phyloP scores from a whole-genome alignment of 2,797 vertebrate genomes.

The Knipowitschia caucasica region DNA sequence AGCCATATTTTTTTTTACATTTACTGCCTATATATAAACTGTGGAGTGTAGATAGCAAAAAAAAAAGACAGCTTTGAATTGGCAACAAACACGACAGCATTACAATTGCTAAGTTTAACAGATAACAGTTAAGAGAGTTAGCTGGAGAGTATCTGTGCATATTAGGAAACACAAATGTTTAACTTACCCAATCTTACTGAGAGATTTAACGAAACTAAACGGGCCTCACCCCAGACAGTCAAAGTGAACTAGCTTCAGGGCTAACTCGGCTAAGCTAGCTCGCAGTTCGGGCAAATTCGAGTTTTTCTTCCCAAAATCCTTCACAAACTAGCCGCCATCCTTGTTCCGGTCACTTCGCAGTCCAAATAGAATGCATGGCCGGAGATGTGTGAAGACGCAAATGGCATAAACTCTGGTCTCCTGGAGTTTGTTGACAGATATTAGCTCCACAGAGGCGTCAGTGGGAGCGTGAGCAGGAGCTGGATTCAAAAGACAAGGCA shows the following conservation, averaged over 20 bases:
- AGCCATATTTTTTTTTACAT: no score
- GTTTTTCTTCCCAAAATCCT: slow-evolving; percentile 11
- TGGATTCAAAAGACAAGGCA: slow-evolving; percentile 76
- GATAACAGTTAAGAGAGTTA: neutral
- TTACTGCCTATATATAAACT: no score
- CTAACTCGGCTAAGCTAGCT: slow-evolving; percentile 43
- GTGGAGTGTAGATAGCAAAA: no score
- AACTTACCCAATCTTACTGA: slow-evolving; percentile 39
- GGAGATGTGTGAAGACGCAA: neutral
- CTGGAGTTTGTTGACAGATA: slow-evolving; percentile 41
- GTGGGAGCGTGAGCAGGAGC: slow-evolving; percentile 16
- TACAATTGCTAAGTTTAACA: neutral
- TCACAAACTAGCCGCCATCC: slow-evolving; percentile 4
- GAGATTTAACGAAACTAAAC: neutral
- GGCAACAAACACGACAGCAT: neutral
- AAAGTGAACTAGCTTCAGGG: slow-evolving; percentile 10
- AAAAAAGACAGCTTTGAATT: no score
- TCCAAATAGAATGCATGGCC: slow-evolving; percentile 24
- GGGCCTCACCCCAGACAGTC: slow-evolving; percentile 23
- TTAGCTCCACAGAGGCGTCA: slow-evolving; percentile 8
- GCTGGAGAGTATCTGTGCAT: neutral
- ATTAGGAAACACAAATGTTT: neutral
- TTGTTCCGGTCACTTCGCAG: neutral
- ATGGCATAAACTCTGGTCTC: neutral
- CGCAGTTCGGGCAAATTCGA: slow-evolving; percentile 24